Base-by-base conservation (phyloP, 2,888 invertebrate genomes). In the Dugesia japonica region DNA sequence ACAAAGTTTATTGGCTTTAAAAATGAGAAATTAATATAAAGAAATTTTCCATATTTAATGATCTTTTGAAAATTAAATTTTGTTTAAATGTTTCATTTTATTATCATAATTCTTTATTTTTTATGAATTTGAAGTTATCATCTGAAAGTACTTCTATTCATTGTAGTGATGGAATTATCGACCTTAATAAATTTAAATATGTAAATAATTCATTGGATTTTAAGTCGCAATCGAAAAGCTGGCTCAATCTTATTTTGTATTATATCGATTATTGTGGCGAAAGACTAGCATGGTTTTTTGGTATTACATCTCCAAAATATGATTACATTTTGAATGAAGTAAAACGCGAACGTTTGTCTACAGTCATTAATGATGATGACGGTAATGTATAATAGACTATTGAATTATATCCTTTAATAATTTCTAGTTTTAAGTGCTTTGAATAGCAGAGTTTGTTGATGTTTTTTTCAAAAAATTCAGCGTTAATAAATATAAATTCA, bases 301-400 rank as follows among this genome's bases (percentile, higher is more conserved):
- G 92, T 0, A 92, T 92, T 76, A 92, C 92, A 0, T 88, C 91
- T 28, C 92, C 92, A 0, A 92, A 92, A 82, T 92, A 92, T 82
- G 90, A 91, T 81, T 89, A 90, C 81, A 92, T 92, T 85, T 89
- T 92, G 75, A 89, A 90, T 81, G 91, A 92, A 83, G 89, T 89
- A 83, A 88, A 91, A 81, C 87, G 89, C 81, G 82, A 89, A 74
- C 86, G 89, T 31, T 31, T 31, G 13, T 31, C 31, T 13, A 13
- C 4, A 31, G n/a, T n/a, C n/a, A 38, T 13, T 38, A 17, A 38
- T 13, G 38, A 38, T 38, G 38, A 38, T 38, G 38, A 38, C 38
- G 9, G 38, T 38, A 17, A n/a, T n/a, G n/a, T n/a, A n/a, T n/a
- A n/a, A n/a, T n/a, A n/a, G n/a, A n/a, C n/a, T n/a, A n/a, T n/a